Conservation (phyloP, 2,113 vertebrate genomes). For the Pedionomus torquatus region DNA sequence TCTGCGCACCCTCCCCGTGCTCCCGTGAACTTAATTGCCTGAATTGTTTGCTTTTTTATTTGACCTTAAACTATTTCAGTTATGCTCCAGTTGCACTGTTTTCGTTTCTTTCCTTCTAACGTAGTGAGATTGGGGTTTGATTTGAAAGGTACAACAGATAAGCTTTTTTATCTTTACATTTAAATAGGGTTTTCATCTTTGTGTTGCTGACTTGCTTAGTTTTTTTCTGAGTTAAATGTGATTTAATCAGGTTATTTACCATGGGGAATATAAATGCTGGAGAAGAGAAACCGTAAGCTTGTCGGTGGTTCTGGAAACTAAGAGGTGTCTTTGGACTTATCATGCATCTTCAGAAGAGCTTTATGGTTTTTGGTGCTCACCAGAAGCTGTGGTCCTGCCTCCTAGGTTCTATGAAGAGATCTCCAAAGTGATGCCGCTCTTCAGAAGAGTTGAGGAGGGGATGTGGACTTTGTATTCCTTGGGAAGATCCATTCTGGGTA, state of each 20-base stretch:
- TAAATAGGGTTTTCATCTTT: background rate
- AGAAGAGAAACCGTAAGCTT: background rate
- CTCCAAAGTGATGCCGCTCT: background rate
- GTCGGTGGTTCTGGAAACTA: background rate
- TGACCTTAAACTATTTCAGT: conserved; percentile 9
- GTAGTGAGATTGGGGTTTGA: background rate
- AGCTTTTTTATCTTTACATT: background rate
- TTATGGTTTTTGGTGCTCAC: background rate
- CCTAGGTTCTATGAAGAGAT: background rate
- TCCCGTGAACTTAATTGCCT: background rate
- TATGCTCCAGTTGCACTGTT: background rate
- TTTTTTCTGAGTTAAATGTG: background rate
- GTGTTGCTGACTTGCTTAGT: background rate
- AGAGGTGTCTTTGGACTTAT: background rate
- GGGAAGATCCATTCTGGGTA: background rate
- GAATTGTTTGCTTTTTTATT: background rate
- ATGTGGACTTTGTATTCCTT: background rate
- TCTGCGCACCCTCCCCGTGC: background rate
- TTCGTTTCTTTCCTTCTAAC: background rate
- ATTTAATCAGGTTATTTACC: background rate
- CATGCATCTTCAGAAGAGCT: background rate
- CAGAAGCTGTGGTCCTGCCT: background rate
- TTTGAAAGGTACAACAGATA: background rate
- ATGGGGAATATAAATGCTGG: background rate
- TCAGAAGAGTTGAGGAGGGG: background rate